Base-by-base conservation (phyloP, 53 echinoderm and acorn worm species). In the Paelopatides confundens region DNA sequence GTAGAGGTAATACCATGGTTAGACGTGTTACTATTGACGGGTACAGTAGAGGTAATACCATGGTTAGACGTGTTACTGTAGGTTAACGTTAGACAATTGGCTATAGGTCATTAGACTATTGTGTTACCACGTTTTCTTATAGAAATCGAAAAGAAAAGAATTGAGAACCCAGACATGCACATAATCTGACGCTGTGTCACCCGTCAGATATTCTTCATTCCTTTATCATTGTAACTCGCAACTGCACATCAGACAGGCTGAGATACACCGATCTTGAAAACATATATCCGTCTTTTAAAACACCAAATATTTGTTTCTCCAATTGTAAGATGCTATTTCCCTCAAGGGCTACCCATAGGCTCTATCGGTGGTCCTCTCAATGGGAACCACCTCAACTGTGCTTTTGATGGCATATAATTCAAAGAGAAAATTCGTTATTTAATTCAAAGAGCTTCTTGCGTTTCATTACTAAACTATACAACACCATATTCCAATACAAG, bases 301-400 rank as follows among this genome's bases (percentile, higher is more conserved):
- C 39, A 40, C 47, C 74, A 74, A 74, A 74, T 74, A 74, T 74
- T 74, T 74, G 74, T 74, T 74, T 74, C 47, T 29, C 23, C 12
- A 27, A 40, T 29, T 46, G 38, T 74, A 14, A 40, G 74, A 39
- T 46, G 46, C 21, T 46, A 39, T 74, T 9, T 74, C 47, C 47
- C 74, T 46, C 28, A 74, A 74, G 74, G 74, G 35, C 43, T 40
- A 40, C 74, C 74, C 74, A 26, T 39, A 40, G 74, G 26, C 40
- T 40, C n/a, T 21, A 39, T 74, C 74, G 74, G 74, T 74, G 74
- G 74, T 40, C 74, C 47, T 58, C 58, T 58, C 58, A 58, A 58
- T 58, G 58, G 58, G 58, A n/a, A 58, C 58, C n/a, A 43, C 43
- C 43, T 58, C 24, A 15, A 58, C 24, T 58, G 58, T 58, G 58